These are phyloP conservation scores for Lepidotrigona ventralis DNA, from an alignment of 1,140 invertebrate genomes.

Conservation along the genomic window DNA sequence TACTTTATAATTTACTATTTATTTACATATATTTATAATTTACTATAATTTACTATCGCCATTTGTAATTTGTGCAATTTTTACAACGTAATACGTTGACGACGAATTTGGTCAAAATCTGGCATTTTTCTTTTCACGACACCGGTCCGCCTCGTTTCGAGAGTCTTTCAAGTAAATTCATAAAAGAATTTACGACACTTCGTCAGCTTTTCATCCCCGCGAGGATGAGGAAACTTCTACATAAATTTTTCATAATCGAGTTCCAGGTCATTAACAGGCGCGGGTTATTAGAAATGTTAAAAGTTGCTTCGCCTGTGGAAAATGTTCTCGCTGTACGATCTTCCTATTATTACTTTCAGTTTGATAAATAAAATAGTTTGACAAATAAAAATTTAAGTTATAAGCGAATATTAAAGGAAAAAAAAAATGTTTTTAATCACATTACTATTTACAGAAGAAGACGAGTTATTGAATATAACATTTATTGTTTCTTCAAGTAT, in stretches of 20 bases:
- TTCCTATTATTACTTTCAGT: background rate
- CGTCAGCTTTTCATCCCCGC: background rate
- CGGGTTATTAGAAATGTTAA: background rate
- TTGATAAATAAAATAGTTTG: background rate
- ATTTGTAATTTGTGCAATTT: background rate
- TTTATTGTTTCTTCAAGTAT: too few species aligned
- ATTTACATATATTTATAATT: too few species aligned
- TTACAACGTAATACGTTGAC: too few species aligned
- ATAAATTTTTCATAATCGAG: background rate
- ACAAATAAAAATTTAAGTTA: too few species aligned
- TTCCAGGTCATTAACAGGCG: background rate
- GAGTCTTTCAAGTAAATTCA: background rate
- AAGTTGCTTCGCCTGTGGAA: background rate
- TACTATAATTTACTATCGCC: too few species aligned
- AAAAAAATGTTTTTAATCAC: too few species aligned
- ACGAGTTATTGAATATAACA: too few species aligned
- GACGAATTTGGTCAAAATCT: background rate
- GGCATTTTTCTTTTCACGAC: too few species aligned
- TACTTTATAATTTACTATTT: too few species aligned
- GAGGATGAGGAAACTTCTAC: background rate
- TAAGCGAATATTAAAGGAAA: too few species aligned
- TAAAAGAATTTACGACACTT: background rate
- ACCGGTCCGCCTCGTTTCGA: too few species aligned
- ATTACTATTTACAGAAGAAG: too few species aligned
- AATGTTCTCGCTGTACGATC: background rate